Conservation (phyloP, 2,797 vertebrate genomes). For the Dromococcyx pavoninus region DNA sequence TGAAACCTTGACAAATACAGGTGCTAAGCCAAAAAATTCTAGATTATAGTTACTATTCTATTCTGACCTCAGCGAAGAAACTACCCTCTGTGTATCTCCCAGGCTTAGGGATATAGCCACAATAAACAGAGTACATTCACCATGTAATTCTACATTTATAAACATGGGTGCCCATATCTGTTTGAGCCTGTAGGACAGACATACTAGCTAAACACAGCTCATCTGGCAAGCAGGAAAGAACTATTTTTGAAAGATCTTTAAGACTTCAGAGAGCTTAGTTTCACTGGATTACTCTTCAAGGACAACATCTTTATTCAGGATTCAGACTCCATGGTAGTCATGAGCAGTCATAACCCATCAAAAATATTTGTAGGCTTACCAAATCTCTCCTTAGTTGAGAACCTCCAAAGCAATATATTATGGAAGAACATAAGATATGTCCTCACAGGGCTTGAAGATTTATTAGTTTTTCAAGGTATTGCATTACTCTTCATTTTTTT, state of each 20-base stretch:
- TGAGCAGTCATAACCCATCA: neutral
- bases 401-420: neutral
- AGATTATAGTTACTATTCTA: neutral
- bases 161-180: neutral
- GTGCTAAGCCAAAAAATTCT: neutral
- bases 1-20: neutral
- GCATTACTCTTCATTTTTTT: neutral
- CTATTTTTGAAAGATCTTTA: neutral
- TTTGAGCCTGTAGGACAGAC: neutral
- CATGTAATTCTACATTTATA: neutral
- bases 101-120: neutral
- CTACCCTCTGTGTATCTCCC: accelerated
- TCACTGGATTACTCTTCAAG: neutral
- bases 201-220: neutral
- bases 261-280: neutral
- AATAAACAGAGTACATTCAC: neutral
- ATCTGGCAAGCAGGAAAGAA: neutral
- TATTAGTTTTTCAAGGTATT: neutral
- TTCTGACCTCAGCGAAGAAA: neutral
- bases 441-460: neutral
- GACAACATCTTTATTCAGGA: neutral
- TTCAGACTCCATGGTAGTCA: neutral
- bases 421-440: neutral
- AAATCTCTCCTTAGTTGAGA: neutral
- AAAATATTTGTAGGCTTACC: neutral